phyloP scores from a whole-genome alignment of 2,797 vertebrate genomes.

The Corythornis leucogaster region DNA sequence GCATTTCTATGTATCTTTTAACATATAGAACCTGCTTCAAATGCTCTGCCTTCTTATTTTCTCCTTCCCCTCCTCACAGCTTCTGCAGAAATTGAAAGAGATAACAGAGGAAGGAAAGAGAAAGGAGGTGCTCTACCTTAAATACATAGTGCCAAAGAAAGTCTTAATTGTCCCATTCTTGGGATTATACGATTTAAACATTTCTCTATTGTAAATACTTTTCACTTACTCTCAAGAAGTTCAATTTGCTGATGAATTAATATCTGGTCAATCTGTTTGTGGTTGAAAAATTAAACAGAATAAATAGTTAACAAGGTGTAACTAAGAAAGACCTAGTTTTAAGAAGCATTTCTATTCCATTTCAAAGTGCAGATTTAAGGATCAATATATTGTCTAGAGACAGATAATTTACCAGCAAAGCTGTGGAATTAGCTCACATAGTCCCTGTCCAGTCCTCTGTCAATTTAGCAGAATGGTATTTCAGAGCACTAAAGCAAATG shows the following conservation, averaged over 20 bases:
- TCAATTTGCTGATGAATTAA: conserved; percentile 93
- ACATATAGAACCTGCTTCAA: background rate
- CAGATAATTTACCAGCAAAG: background rate
- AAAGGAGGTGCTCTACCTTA: background rate
- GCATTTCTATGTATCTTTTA: background rate
- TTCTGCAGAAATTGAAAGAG: background rate
- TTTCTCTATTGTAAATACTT: conserved; percentile 65
- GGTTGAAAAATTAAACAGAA: conserved; percentile 48
- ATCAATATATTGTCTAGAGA: background rate
- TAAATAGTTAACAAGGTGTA: background rate
- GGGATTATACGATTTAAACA: background rate
- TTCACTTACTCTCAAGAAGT: conserved; percentile 86
- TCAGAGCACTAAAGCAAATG: background rate
- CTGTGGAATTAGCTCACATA: rapidly evolving
- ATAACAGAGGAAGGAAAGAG: background rate
- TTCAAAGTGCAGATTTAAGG: background rate
- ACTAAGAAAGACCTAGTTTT: background rate
- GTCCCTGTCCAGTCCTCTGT: background rate
- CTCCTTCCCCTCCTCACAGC: background rate
- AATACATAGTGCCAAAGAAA: background rate
- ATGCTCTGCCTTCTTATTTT: background rate
- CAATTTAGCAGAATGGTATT: background rate
- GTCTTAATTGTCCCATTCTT: background rate
- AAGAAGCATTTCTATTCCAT: background rate
- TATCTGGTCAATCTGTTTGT: conserved; percentile 88